These are phyloP conservation scores for Bombus confusus DNA, from an alignment of 1,140 invertebrate species.

Conservation along the genomic window DNA sequence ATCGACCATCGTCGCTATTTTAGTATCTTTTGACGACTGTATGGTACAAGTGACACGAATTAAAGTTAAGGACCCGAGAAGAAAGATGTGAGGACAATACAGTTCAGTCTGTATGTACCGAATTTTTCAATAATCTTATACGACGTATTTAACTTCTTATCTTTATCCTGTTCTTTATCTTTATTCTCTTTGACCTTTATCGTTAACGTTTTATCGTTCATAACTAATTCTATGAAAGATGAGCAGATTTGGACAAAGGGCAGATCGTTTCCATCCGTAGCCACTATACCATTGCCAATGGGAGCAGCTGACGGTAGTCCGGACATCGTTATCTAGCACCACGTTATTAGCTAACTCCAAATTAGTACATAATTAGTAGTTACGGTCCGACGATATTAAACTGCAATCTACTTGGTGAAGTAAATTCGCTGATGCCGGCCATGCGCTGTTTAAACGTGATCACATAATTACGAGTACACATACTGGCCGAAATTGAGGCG, in stretches of 20 bases:
- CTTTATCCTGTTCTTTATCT: no score
- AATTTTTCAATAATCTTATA: not conserved
- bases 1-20: not conserved
- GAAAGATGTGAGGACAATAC: not conserved
- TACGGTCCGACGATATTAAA: constrained; percentile 48
- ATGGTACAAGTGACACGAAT: not conserved
- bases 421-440: constrained; percentile 48
- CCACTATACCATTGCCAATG: constrained; percentile 26
- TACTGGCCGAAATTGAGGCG: constrained; percentile 39
- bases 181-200: no score
- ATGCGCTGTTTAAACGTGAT: constrained; percentile 44
- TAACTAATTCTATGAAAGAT: not conserved
- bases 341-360: constrained; percentile 56
- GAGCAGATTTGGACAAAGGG: not conserved
- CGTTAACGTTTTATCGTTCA: no score
- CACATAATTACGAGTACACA: constrained; percentile 45
- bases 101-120: not conserved
- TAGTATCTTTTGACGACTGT: not conserved
- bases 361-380: constrained; percentile 67
- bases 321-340: constrained; percentile 51
- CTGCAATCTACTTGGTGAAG: constrained; percentile 54
- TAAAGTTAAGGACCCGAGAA: not conserved
- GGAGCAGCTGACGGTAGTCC: constrained; percentile 57
- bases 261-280: not conserved
- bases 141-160: not conserved